These are phyloP conservation scores for Trichosurus vulpecula DNA, from an alignment of 2,797 vertebrate species.

Conservation along the genomic window DNA sequence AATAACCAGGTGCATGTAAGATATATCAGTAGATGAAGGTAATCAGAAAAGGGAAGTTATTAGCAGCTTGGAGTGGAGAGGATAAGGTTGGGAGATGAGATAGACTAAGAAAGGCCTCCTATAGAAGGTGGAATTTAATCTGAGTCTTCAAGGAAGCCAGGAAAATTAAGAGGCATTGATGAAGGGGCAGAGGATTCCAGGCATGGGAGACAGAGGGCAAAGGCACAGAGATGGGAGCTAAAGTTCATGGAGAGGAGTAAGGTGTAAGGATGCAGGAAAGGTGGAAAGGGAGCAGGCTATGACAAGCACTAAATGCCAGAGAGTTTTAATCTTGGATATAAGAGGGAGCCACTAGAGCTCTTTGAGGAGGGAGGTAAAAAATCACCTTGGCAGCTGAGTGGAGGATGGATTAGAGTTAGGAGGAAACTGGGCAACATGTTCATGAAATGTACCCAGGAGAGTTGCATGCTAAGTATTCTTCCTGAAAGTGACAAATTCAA, in stretches of 20 bases:
- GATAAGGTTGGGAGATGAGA: background rate
- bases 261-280: background rate
- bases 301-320: background rate
- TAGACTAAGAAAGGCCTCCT: background rate
- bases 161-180: background rate
- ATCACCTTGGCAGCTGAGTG: background rate
- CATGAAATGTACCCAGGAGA: background rate
- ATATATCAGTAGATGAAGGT: background rate
- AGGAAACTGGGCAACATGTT: background rate
- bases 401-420: background rate
- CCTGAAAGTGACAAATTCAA: conserved; percentile 50
- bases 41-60: background rate
- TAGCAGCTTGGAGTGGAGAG: background rate
- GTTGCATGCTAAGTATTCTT: background rate
- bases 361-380: background rate
- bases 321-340: background rate
- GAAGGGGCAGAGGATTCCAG: background rate
- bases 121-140: background rate
- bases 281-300: background rate
- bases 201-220: background rate
- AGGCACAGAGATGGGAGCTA: background rate
- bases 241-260: background rate
- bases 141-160: background rate
- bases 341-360: background rate
- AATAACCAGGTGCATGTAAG: background rate